Percentiles rank a stretch among this genome's conserved stretches.
Evolutionary conservation across 2,113 vertebrate species (phyloP).

Genomic region (Apodemus speciosus): DNA sequence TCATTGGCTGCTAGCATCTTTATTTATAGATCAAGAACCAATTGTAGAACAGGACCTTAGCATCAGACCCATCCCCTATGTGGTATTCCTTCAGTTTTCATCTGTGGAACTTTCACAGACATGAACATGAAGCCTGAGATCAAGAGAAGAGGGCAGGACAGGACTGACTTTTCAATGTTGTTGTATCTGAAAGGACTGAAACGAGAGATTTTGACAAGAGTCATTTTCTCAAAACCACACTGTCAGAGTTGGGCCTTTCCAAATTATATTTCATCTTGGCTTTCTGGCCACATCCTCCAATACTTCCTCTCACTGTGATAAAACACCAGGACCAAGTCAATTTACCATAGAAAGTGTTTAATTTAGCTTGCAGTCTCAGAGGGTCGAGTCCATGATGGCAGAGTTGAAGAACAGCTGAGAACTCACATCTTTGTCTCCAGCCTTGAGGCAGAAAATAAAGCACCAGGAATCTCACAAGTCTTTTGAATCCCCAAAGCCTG

Average conservation of each 20-base stretch:
- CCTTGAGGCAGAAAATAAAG: background rate
- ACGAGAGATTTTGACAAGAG: background rate
- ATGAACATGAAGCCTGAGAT: background rate
- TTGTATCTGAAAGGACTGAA: background rate
- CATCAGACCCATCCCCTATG: no score
- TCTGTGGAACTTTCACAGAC: background rate
- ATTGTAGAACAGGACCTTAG: no score
- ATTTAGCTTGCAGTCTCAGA: background rate
- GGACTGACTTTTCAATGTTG: background rate
- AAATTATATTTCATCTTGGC: background rate
- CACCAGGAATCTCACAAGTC: background rate
- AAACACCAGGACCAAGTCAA: background rate
- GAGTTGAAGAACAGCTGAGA: background rate
- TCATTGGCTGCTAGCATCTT: no score
- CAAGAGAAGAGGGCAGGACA: background rate
- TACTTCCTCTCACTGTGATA: background rate
- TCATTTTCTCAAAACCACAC: background rate
- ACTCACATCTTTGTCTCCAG: background rate
- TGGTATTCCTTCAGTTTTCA: background rate
- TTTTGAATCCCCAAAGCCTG: no score
- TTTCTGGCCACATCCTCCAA: fast-evolving
- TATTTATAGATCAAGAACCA: no score
- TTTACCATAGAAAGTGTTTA: background rate
- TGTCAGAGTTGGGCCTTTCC: background rate
- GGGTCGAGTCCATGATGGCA: background rate